Conservation (phyloP, 2,113 vertebrate genomes). For the Dicrurus megarhynchus region DNA sequence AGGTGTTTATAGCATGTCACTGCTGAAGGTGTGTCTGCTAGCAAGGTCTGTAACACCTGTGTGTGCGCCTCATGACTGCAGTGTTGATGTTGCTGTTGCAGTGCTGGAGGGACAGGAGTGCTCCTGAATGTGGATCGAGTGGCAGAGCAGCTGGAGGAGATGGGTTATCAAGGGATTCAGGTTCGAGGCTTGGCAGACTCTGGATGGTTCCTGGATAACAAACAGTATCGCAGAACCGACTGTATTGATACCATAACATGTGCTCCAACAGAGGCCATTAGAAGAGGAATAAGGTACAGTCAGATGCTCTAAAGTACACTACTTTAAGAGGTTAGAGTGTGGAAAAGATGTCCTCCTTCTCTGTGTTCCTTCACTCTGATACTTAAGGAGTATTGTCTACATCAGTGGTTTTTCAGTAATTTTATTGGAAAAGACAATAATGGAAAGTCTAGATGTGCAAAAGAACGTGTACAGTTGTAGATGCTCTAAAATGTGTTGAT, state of each 20-base stretch:
- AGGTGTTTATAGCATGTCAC: fast-evolving
- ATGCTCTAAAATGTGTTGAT: neutral
- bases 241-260: constrained; percentile 88
- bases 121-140: constrained; percentile 94
- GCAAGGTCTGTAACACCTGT: neutral
- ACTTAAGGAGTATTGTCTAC: neutral
- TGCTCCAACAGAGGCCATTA: constrained; percentile 92
- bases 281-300: constrained; percentile 89
- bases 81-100: constrained; percentile 36
- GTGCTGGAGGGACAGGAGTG: constrained; percentile 93
- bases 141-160: constrained; percentile 86
- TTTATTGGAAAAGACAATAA: neutral
- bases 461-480: neutral
- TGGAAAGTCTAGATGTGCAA: neutral
- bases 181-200: constrained; percentile 94
- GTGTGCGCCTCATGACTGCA: neutral
- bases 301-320: neutral
- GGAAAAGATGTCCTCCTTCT: neutral
- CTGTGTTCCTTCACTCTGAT: neutral
- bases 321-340: neutral
- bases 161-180: constrained; percentile 87
- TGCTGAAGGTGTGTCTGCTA: neutral
- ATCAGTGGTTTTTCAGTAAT: neutral
- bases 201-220: constrained; percentile 97
- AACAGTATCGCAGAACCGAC: constrained; percentile 90